phyloP scores from a whole-genome alignment of 1,140 invertebrate species.

The Charaxes varanes region DNA sequence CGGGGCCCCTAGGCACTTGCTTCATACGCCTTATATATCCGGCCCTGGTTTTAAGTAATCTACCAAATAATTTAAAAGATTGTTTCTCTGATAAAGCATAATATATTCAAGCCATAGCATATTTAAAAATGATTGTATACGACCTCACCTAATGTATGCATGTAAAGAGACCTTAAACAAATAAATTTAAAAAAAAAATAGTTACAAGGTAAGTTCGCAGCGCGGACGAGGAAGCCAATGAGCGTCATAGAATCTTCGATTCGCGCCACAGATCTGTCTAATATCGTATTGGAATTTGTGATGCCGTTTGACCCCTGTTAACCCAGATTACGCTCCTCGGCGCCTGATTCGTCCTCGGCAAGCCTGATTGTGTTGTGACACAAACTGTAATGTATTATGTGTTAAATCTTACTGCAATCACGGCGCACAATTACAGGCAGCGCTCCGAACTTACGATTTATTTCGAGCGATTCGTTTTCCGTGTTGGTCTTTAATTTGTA shows the following conservation, averaged over 20 bases:
- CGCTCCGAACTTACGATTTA: conserved; percentile 63
- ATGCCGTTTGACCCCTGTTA: conserved; percentile 75
- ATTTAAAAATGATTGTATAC: neutral
- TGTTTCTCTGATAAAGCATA: no score
- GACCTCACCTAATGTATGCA: no score
- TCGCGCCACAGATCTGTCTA: conserved; percentile 73
- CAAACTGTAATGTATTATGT: conserved; percentile 74
- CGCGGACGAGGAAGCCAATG: conserved; percentile 43
- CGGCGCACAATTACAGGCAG: conserved; percentile 67
- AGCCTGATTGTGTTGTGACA: conserved; percentile 73
- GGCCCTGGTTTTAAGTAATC: no score
- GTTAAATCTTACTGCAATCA: conserved; percentile 73
- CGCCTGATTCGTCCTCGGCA: conserved; percentile 71
- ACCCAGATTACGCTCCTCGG: conserved; percentile 73
- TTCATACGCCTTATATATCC: no score
- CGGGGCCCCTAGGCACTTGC: no score
- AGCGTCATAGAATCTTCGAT: conserved; percentile 57
- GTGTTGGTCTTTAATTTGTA: conserved; percentile 7
- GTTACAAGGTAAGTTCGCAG: conserved; percentile 5
- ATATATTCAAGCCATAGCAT: no score
- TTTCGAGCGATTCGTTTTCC: conserved; percentile 36
- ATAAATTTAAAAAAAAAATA: no score
- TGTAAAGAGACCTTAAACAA: no score
- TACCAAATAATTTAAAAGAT: no score
- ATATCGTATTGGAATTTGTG: conserved; percentile 76